phyloP scores from a whole-genome alignment of 2,113 vertebrate genomes.

The Indicator indicator region DNA sequence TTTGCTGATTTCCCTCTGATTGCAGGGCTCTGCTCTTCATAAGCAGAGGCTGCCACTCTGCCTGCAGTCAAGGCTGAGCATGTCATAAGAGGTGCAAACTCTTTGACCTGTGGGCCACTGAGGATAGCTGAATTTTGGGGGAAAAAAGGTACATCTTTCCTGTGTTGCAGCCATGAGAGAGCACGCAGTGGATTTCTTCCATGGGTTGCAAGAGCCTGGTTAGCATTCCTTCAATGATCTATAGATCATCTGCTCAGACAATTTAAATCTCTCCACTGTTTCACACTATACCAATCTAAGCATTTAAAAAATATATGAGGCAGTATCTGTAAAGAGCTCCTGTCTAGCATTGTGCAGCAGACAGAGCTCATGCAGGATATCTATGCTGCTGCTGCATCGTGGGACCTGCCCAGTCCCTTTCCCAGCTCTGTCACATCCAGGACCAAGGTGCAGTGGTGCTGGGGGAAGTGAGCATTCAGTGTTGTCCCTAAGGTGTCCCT shows the following conservation, averaged over 20 bases:
- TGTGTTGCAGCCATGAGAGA: neutral
- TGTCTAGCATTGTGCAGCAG: neutral
- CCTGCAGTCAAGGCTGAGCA: neutral
- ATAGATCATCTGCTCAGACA: conserved; percentile 50
- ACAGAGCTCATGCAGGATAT: rapidly evolving
- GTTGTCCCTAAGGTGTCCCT: neutral
- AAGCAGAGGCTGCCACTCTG: neutral
- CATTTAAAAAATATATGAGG: conserved; percentile 63
- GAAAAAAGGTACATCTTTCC: neutral
- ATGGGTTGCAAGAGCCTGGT: neutral
- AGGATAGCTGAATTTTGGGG: neutral
- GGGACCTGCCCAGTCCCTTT: rapidly evolving
- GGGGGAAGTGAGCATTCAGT: rapidly evolving
- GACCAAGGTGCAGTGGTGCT: neutral
- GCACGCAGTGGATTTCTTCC: neutral
- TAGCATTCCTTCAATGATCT: conserved; percentile 14
- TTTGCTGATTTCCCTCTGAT: neutral
- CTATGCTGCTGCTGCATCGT: rapidly evolving
- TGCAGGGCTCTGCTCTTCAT: neutral
- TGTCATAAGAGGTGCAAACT: neutral
- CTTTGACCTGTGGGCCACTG: neutral
- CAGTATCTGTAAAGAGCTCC: conserved; percentile 45
- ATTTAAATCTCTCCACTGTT: conserved; percentile 41
- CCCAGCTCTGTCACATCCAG: rapidly evolving
- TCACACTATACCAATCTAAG: conserved; percentile 54